Percentiles rank a stretch among this genome's conserved stretches.
Evolutionary conservation across 2,113 vertebrate species (phyloP).

Genomic region (Chloebia gouldiae): DNA sequence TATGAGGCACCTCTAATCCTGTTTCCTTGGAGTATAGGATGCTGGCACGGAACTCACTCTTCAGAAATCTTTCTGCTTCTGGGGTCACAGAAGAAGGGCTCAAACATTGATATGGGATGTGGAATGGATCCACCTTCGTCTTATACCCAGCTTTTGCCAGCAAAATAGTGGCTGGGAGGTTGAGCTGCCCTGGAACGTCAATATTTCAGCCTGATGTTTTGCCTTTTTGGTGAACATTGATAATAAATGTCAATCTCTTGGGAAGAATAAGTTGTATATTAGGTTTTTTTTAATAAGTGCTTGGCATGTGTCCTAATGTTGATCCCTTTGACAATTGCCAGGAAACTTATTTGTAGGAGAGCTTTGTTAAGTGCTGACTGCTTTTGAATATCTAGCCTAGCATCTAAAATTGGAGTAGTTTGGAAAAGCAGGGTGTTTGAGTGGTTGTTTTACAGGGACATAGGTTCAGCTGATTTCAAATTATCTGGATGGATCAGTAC

Average conservation of each 20-base stretch:
- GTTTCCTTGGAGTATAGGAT: background rate
- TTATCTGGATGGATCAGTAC: background rate
- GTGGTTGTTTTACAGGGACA: background rate
- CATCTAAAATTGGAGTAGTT: background rate
- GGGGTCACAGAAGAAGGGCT: background rate
- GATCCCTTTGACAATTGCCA: background rate
- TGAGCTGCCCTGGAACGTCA: background rate
- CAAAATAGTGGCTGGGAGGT: background rate
- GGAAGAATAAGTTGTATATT: background rate
- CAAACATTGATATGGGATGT: fast-evolving
- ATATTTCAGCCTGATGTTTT: background rate
- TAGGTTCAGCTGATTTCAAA: background rate
- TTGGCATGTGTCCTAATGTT: background rate
- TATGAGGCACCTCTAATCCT: background rate
- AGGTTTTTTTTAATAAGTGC: background rate
- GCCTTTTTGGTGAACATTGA: background rate
- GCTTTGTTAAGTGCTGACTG: background rate
- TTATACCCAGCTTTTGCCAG: background rate
- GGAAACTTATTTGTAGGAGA: background rate
- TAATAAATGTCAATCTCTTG: background rate
- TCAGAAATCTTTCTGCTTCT: background rate
- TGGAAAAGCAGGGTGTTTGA: background rate
- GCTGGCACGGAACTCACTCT: background rate
- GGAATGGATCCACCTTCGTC: background rate
- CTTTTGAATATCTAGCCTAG: background rate